phyloP scores from a whole-genome alignment of 2,888 invertebrate species.

The Zygothrica quintamaculata region DNA sequence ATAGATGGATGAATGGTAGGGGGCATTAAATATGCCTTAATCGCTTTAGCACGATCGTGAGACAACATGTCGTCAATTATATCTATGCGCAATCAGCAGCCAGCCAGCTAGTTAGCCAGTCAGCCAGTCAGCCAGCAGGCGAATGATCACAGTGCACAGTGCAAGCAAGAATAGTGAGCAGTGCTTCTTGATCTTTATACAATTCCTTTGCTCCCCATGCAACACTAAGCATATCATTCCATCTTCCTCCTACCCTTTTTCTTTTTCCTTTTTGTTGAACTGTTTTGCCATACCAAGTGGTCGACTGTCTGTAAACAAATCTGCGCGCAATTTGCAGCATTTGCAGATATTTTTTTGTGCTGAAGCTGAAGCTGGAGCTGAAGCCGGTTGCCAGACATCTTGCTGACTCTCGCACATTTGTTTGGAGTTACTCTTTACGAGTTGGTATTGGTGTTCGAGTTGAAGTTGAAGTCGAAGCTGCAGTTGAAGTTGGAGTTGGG shows the following conservation, averaged over 20 bases:
- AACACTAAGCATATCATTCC: background rate
- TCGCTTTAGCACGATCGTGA: conserved; percentile 83
- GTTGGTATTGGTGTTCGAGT: conserved; percentile 5
- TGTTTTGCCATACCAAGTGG: conserved; percentile 50
- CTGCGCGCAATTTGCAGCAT: conserved; percentile 76
- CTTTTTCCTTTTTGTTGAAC: too few relatives aligned
- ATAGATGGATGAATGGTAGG: background rate
- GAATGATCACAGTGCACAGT: conserved; percentile 1
- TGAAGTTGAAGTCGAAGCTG: conserved; percentile 6
- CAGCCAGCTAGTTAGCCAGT: too few relatives aligned
- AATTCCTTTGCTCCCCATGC: background rate
- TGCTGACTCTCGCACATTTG: conserved; percentile 72
- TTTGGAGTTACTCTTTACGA: conserved; percentile 14
- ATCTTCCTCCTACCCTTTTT: background rate
- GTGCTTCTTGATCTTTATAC: conserved; percentile 12
- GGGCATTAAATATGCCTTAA: conserved; percentile 77
- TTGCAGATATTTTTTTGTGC: conserved; percentile 66
- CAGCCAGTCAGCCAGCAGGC: too few relatives aligned
- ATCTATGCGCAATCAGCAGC: conserved; percentile 77
- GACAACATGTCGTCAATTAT: conserved; percentile 83
- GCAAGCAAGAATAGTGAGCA: too few relatives aligned
- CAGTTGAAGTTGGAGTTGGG: background rate
- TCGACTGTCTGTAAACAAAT: conserved; percentile 70
- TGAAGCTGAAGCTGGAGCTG: conserved; percentile 21
- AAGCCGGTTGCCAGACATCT: conserved; percentile 55